Evolutionary conservation across 2,113 vertebrate genomes (phyloP), one percentile per base, ranked within the genome.

Genomic region (Heterocephalus glaber): DNA sequence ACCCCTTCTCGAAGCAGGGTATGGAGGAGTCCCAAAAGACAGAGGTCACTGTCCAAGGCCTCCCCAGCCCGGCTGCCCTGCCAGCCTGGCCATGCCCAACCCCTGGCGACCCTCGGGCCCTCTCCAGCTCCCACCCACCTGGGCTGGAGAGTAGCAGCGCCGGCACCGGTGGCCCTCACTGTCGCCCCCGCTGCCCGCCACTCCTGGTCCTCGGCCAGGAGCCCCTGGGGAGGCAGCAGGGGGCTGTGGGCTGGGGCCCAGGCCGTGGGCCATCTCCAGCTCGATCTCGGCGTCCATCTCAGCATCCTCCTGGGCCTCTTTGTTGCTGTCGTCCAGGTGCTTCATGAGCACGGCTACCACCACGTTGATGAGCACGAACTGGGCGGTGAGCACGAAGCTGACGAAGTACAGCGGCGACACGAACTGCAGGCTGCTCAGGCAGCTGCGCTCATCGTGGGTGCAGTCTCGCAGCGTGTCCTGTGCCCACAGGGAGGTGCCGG

Each of bases 301-400:
- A 2, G 99, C 99, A 66, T 99, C 99, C 98, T 99, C 99, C 98
- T 99, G 99, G n/a, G 99, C 99, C 98, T 99, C 99, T 98, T 99
- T 99, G 98, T 99, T 99, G 98, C 99, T 99, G 98, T 99, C 99
- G 0, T 99, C 99, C 60, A 99, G 99, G 97, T 99, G 99, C 97
- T 99, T 99, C 99, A 99, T 99, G 96, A 99, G 99, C 98, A 99
- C 99, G 5, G 99, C 99, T 98, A 99, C 99, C 98, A 99, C 99
- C 98, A 99, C 99, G 16, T 99, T 99, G 99, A 99, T 99, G 98
- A 99, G 99, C 98, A 99, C 99, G 76, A 99, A 99, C 99, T 99
- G 99, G 84, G 99, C 99, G 72, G 99, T 99, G 98, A 99, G 99
- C 98, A 99, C 99, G 83, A 99, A 99, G 99, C 99, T 99, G 98